Evolutionary conservation across 2,888 invertebrate genomes (phyloP), one percentile per base, ranked within the genome.

Genomic region (Himalopsyche kuldschensis): DNA sequence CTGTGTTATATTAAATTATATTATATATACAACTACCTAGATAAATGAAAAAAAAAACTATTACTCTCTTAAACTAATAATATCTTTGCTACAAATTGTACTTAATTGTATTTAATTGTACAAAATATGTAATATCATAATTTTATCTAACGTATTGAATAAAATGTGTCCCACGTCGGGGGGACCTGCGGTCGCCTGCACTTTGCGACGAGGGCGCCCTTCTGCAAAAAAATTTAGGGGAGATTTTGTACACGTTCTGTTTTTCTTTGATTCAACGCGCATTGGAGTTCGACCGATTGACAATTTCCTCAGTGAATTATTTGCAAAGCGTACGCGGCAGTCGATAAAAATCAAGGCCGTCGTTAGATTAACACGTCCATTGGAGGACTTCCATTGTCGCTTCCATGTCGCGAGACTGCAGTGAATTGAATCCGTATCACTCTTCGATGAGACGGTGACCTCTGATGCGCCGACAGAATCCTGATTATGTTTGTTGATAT

Each of bases 41-140:
- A 75, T 35, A 75, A 32, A 75, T 41, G 87, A 88, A 90, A 90
- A 90, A 77, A 83, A 91, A 91, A 90, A 90, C 91, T 91, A 91
- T 91, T 91, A 92, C 90, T 92, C 92, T 92, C 91, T 91, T 92
- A 91, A 91, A 84, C 88, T 87, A 87, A 87, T 88, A 88, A 93
- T 92, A 92, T 93, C 92, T 93, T 93, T 93, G 93, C 93, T 93
- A 93, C 93, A 92, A 93, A 92, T 93, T 93, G 93, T 93, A 93
- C 93, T 94, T 93, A 93, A 93, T 92, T 92, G 91, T 91, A 92
- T 92, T 93, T 92, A 92, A 93, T 93, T 93, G 93, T 94, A 94
- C 94, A 94, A 94, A 94, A 93, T 93, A 93, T 93, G 93, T 92
- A 92, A 93, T 88, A 87, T 86, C 87, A 87, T 87, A 84, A 91